phyloP scores from a whole-genome alignment of 2,797 vertebrate genomes.

The Hyperoplus lanceolatus region DNA sequence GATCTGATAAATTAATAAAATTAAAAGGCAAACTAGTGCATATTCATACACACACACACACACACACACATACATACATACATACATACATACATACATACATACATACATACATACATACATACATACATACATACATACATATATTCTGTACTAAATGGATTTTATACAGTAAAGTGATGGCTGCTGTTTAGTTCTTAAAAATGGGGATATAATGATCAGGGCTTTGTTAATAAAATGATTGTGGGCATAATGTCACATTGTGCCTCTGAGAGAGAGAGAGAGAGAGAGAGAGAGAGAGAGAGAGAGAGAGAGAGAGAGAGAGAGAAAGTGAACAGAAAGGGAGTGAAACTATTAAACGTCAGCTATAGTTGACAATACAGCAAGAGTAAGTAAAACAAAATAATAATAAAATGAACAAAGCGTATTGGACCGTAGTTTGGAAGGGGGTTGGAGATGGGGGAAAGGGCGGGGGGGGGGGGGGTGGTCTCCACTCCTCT shows the following conservation, averaged over 20 bases:
- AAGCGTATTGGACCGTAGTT: constrained; percentile 65
- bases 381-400: constrained; percentile 43
- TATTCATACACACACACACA: too few species aligned
- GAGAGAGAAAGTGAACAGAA: constrained; percentile 17
- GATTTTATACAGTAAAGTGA: constrained; percentile 45
- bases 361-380: constrained; percentile 46
- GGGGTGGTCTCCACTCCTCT: constrained; percentile 55
- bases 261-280: constrained; percentile 14
- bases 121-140: too few species aligned
- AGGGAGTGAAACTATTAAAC: constrained; percentile 52
- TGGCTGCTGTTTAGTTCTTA: constrained; percentile 36
- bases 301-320: constrained; percentile 24
- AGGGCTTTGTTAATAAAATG: constrained; percentile 39
- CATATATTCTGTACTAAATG: constrained; percentile 28
- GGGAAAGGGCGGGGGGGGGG: constrained; percentile 32
- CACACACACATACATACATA: too few species aligned
- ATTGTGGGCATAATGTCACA: constrained; percentile 22
- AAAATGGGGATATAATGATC: constrained; percentile 49
- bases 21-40: too few species aligned
- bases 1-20: too few species aligned
- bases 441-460: constrained; percentile 36
- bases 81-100: too few species aligned
- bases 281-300: constrained; percentile 26
- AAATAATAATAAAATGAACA: constrained; percentile 52
- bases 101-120: too few species aligned